Evolutionary conservation across 2,888 invertebrate species (phyloP).

Genomic region (Ephialtes manifestator): DNA sequence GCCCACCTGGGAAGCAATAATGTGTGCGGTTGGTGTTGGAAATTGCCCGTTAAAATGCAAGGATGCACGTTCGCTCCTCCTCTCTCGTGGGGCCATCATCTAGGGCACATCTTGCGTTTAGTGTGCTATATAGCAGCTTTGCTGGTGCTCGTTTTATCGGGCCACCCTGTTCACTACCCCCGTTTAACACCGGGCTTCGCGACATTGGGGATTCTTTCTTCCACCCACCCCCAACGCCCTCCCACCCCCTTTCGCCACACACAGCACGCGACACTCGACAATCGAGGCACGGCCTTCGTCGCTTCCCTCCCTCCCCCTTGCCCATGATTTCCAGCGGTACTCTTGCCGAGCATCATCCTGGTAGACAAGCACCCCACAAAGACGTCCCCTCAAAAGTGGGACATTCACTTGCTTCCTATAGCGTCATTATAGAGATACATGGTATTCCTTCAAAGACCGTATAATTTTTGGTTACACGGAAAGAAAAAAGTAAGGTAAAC

Average conservation of each 20-base stretch:
- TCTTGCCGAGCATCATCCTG: slow-evolving; percentile 38
- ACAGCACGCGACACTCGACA: slow-evolving; percentile 53
- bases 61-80: slow-evolving; percentile 40
- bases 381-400: slow-evolving; percentile 41
- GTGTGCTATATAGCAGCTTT: slow-evolving; percentile 5
- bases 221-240: not conserved
- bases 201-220: slow-evolving; percentile 55
- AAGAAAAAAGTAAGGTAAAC: too few species aligned
- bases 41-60: slow-evolving; percentile 52
- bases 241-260: not conserved
- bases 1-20: slow-evolving; percentile 41
- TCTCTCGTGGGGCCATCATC: slow-evolving; percentile 29
- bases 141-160: slow-evolving; percentile 48
- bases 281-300: slow-evolving; percentile 55
- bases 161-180: slow-evolving; percentile 16
- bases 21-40: slow-evolving; percentile 26
- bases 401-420: slow-evolving; percentile 29
- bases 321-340: slow-evolving; percentile 50
- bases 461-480: not conserved
- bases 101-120: slow-evolving; percentile 45
- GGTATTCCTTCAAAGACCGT: not conserved
- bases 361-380: slow-evolving; percentile 42
- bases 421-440: not conserved
- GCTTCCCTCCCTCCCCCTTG: too few species aligned
- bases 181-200: slow-evolving; percentile 44